Base-by-base conservation (phyloP, 2,888 invertebrate genomes). In the Sphinx pinastri region DNA sequence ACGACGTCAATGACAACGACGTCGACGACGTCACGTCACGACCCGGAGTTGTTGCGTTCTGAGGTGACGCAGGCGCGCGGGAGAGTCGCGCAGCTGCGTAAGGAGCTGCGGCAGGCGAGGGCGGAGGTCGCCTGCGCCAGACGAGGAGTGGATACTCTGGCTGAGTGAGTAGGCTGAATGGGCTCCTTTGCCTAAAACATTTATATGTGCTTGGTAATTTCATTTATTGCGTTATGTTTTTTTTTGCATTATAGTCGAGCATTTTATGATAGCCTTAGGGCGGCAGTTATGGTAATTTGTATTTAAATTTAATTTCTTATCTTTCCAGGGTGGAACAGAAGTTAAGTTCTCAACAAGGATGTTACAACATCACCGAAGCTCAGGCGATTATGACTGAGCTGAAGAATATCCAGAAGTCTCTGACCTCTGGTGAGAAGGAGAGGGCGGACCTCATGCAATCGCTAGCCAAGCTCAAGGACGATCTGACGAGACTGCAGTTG, bases 341-440 rank as follows among this genome's bases (percentile, higher is more conserved):
- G 92, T 94, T 99, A 81, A 97, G 96, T 85, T 95, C 97, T 31
- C 97, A 97, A 79, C 96, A 97, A 88, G 97, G 97, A 66, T 97
- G 97, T 86, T 99, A 99, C 89, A 98, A 98, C 87, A 97, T 98
- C 79, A 96, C 97, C 55, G 98, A 99, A 92, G 99, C 99, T 14
- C 98, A 99, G 90, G 98, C 98, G n/a, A 99, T 99, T 72, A 97
- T 98, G 95, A 97, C 97, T 69, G 98, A 99, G 90, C 95, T 99
- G 81, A 96, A 97, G 76, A 98, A 98, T 90, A 98, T 99, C 77
- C 98, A 99, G 90, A 97, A 97, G 84, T 98, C 98, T 0, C 94
- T 99, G 52, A 97, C 97, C 10, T 97, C 97, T 0, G 99, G 99
- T 0, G 98, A 99, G 89, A 98, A 98, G 85, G 99, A 99, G 87